Conservation (phyloP, 2,113 vertebrate species). For the Acrocephalus arundinaceus region DNA sequence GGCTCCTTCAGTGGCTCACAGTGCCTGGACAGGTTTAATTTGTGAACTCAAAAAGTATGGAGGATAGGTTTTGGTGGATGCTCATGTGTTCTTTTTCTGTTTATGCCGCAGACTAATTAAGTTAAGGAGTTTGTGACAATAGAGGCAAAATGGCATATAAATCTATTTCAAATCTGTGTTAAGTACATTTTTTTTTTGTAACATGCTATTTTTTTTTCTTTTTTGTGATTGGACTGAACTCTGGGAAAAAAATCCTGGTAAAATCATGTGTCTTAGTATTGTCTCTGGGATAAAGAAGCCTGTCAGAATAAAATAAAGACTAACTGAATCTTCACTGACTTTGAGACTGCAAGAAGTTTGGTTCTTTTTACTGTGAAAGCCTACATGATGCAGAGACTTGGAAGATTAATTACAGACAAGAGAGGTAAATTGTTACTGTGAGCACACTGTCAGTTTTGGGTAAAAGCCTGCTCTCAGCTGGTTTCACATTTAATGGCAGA, state of each 20-base stretch:
- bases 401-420: not conserved
- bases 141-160: not conserved
- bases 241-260: not conserved
- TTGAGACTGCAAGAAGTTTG: conserved; percentile 11
- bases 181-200: not conserved
- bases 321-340: conserved; percentile 22
- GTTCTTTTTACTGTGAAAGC: not conserved
- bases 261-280: not conserved
- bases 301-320: conserved; percentile 51
- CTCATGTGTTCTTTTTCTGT: not conserved
- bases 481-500: not conserved
- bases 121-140: not conserved
- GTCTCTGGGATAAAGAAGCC: conserved; percentile 24
- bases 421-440: not conserved
- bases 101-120: not conserved
- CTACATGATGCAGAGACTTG: not conserved
- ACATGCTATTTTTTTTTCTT: not conserved
- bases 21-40: not conserved
- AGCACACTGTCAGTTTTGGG: not conserved
- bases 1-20: not conserved
- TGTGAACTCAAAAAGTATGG: not conserved
- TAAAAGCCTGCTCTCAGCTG: not conserved
- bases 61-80: not conserved
- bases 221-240: not conserved
- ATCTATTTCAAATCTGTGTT: not conserved